Evolutionary conservation across 2,888 invertebrate genomes (phyloP), one percentile per base, ranked within the genome.

Genomic region (Cheilosia vernalis): DNA sequence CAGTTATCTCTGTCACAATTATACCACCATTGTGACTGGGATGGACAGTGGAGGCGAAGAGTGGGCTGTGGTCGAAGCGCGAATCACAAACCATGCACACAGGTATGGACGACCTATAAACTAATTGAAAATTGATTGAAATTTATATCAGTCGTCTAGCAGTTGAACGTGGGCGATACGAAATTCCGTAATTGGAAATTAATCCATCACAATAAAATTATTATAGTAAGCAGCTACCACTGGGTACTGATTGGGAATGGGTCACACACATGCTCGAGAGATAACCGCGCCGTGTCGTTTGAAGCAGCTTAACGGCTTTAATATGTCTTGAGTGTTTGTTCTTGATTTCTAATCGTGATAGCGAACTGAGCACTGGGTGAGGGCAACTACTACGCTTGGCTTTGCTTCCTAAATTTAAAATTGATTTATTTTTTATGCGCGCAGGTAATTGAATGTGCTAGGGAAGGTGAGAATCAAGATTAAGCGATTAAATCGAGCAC

Each of bases 131-230:
- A 74, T 84, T 84, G 80, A 80, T 84, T 84, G 83, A 70, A 79
- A 84, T 80, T 84, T 56, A 63, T 79, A 84, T 79, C 79, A 63
- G 56, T 37, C 42, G 13, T 4, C 37, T 4, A 10, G 37, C 24
- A 53, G 73, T 37, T 47, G 4, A 10, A 24, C 24, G 37, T 58
- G 63, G 77, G 53, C 69, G 73, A 80, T 56, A 69, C 33, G 63
- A 77, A 82, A 87, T 63, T 56, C 76, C 85, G 88, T 91, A 91
- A 91, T 91, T 91, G 90, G 89, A 90, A 90, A 89, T 89, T 90
- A 91, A 91, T 91, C 90, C 90, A 90, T 91, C 91, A 91, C 89
- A 90, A 91, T 91, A 91, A 90, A 84, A 69, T 47, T 42, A 67
- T 56, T 67, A 42, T 37, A 13, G 37, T 13, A 30, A 6, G 30